Evolutionary conservation across 1,140 invertebrate genomes (phyloP).

Genomic region (Brachionus plicatilis): DNA sequence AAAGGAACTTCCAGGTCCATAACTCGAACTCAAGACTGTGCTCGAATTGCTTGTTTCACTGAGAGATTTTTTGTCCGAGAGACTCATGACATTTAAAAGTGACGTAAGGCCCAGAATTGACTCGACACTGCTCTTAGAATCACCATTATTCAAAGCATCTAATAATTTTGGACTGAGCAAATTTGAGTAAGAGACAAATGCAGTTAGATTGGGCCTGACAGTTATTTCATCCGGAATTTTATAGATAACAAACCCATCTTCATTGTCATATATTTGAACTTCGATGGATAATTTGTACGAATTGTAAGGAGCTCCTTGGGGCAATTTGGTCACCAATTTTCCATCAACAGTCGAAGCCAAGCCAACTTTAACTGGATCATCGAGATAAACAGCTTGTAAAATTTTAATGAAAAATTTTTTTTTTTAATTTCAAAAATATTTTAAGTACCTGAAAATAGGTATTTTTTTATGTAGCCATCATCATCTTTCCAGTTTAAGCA

Average conservation of each 20-base stretch:
- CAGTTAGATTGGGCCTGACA: background rate
- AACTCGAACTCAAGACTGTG: background rate
- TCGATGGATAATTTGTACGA: background rate
- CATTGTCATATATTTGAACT: constrained; percentile 19
- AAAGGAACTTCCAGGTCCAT: background rate
- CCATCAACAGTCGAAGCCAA: background rate
- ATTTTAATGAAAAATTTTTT: background rate
- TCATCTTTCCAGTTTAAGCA: background rate
- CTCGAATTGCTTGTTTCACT: background rate
- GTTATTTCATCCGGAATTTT: background rate
- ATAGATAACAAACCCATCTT: background rate
- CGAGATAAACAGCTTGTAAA: background rate
- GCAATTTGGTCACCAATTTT: background rate
- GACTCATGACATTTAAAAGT: background rate
- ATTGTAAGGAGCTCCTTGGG: constrained; percentile 9
- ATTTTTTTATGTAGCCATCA: background rate
- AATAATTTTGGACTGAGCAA: background rate
- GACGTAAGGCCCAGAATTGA: background rate
- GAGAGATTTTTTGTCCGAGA: constrained; percentile 1
- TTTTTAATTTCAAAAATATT: background rate
- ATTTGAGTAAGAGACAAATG: background rate
- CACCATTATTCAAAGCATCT: background rate
- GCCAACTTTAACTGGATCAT: background rate
- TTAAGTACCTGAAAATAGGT: background rate
- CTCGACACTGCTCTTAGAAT: background rate